These are phyloP conservation scores for Pecten maximus DNA, from an alignment of 2,888 invertebrate species.

Conservation along the genomic window DNA sequence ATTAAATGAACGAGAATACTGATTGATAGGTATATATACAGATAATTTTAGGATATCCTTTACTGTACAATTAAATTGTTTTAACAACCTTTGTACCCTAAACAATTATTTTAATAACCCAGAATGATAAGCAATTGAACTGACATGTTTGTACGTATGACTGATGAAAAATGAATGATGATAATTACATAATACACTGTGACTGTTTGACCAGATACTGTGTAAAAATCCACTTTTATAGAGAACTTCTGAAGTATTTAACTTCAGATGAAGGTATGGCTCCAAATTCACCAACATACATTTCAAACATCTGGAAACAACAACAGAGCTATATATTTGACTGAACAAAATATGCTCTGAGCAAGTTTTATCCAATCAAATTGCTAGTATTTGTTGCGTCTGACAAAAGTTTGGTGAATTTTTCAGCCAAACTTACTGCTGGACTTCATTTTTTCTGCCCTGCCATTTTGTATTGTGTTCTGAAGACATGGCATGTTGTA, in stretches of 20 bases:
- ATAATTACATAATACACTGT: too few relatives aligned
- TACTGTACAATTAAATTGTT: too few relatives aligned
- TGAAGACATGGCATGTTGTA: conserved; percentile 59
- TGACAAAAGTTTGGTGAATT: conserved; percentile 32
- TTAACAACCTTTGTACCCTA: too few relatives aligned
- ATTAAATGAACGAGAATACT: too few relatives aligned
- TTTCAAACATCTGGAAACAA: background rate
- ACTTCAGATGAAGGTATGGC: background rate
- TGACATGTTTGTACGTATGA: too few relatives aligned
- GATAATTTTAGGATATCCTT: too few relatives aligned
- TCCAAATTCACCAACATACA: background rate
- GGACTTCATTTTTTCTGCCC: conserved; percentile 74
- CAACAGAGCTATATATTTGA: background rate
- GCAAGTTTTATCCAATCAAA: background rate
- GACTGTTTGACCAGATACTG: too few relatives aligned
- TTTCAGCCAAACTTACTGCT: conserved; percentile 69
- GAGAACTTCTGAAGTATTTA: background rate
- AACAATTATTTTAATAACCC: too few relatives aligned
- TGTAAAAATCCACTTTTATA: background rate
- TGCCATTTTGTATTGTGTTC: conserved; percentile 70
- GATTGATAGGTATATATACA: too few relatives aligned
- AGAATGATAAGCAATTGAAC: too few relatives aligned
- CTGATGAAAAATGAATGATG: too few relatives aligned
- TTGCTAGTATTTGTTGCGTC: background rate
- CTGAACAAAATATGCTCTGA: background rate